Evolutionary conservation across 2,797 vertebrate genomes (phyloP), one percentile per base, ranked within the genome.

Genomic region (Atherinosoma microstoma): DNA sequence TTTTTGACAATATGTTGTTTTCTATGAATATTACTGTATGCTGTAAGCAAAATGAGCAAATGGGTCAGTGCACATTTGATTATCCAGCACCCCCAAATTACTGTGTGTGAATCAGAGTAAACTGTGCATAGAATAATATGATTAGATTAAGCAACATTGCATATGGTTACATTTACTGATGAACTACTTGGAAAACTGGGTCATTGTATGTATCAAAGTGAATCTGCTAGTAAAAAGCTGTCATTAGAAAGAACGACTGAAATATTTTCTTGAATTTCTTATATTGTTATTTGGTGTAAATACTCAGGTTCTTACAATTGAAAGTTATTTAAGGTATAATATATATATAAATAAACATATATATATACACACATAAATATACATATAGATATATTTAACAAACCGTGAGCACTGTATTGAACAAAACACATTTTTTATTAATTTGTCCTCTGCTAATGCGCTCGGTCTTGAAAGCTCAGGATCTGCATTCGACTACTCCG

Each of bases 1-100:
- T 16, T 53, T 57, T 51, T 20, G 4, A 40, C 34, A 61, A 54
- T 29, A 24, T 53, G 38, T 18, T 51, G 38, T 64, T 22, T 68
- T 12, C 13, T 47, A 35, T 58, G 18, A 20, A n/a, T 22, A 20
- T 18, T 18, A 18, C 27, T 57, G 20, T 58, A 13, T 65, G 58
- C 53, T 68, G 58, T n/a, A 5, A 70, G 24, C 24, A 51, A 67
- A 68, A 73, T 71, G 35, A 66, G 20, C 47, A 73, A 80, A 79
- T 61, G 73, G 40, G 65, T 80, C 65, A 71, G 36, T 65, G 54
- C 58, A 72, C 63, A 75, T 32, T 0, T 42, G n/a, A 64, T 45
- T 29, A 57, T 11, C 9, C 32, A 20, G 10, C 16, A 18, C 47
- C 2, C 42, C 22, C 30, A 12, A 49, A 67, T 63, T 58, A 22